phyloP scores from a whole-genome alignment of 2,888 invertebrate genomes.

The Cantharis lateralis region DNA sequence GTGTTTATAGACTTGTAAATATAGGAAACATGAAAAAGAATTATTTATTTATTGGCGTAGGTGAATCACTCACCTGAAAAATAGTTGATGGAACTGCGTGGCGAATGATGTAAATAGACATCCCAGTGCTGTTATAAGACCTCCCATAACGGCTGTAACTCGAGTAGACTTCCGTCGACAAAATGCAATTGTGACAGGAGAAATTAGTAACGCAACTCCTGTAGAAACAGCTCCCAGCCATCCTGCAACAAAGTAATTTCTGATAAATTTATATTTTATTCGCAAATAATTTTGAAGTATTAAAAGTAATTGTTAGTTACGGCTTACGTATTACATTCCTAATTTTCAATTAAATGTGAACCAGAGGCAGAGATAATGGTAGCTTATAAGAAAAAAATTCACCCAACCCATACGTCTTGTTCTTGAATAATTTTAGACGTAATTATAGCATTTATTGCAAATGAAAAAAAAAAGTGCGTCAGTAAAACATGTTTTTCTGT shows the following conservation, averaged over 20 bases:
- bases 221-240: constrained; percentile 82
- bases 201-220: constrained; percentile 77
- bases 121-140: constrained; percentile 82
- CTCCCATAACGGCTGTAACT: constrained; percentile 85
- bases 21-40: not conserved
- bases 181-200: constrained; percentile 82
- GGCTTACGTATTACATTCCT: not conserved
- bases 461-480: not conserved
- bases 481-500: not conserved
- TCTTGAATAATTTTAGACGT: not conserved
- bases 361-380: not conserved
- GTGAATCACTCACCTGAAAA: constrained; percentile 73
- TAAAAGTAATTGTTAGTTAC: not conserved
- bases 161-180: constrained; percentile 87
- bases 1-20: not conserved
- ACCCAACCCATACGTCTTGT: not conserved
- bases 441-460: not conserved
- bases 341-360: not conserved
- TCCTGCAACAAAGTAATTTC: constrained; percentile 64
- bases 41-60: not conserved
- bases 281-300: not conserved
- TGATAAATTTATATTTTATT: not conserved
- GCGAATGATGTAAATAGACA: constrained; percentile 90
- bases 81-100: constrained; percentile 85
- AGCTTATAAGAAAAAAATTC: not conserved